phyloP scores from a whole-genome alignment of 1,140 invertebrate species.

The Drosophila erecta region DNA sequence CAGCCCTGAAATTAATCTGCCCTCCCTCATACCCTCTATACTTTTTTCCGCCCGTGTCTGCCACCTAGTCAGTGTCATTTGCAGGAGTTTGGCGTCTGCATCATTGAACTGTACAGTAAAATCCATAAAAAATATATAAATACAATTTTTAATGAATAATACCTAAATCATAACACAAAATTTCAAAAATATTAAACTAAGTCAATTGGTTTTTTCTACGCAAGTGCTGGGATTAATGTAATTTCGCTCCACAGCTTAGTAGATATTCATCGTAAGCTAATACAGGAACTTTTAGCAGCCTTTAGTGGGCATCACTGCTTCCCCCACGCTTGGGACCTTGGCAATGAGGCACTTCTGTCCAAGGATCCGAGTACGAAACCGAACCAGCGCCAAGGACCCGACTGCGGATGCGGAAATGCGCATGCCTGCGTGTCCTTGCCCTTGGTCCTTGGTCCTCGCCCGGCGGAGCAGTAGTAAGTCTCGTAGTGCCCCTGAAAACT shows the following conservation, averaged over 20 bases:
- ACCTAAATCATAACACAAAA: too few relatives aligned
- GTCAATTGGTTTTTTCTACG: too few relatives aligned
- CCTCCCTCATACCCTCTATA: background rate
- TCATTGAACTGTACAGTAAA: constrained; percentile 8
- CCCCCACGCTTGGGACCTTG: constrained; percentile 51
- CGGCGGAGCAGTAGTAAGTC: constrained; percentile 36
- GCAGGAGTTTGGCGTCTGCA: constrained; percentile 42
- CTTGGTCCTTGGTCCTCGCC: constrained; percentile 63
- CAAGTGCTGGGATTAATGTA: too few relatives aligned
- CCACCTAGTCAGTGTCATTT: constrained; percentile 65
- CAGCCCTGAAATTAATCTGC: constrained; percentile 63
- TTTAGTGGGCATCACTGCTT: constrained; percentile 1
- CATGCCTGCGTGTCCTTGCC: constrained; percentile 83
- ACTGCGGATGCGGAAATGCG: constrained; percentile 74
- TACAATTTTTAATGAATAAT: too few relatives aligned
- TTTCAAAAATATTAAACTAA: too few relatives aligned
- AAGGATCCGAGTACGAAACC: constrained; percentile 23
- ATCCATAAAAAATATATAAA: background rate
- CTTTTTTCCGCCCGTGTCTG: constrained; percentile 11
- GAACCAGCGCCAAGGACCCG: constrained; percentile 39
- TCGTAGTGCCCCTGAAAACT: constrained; percentile 74
- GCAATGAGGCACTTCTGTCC: constrained; percentile 46
- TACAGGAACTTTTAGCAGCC: too few relatives aligned
- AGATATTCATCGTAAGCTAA: too few relatives aligned
- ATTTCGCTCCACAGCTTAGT: too few relatives aligned